Evolutionary conservation across 2,113 vertebrate species (phyloP), one percentile per base, ranked within the genome.

Genomic region (Mugil cephalus): DNA sequence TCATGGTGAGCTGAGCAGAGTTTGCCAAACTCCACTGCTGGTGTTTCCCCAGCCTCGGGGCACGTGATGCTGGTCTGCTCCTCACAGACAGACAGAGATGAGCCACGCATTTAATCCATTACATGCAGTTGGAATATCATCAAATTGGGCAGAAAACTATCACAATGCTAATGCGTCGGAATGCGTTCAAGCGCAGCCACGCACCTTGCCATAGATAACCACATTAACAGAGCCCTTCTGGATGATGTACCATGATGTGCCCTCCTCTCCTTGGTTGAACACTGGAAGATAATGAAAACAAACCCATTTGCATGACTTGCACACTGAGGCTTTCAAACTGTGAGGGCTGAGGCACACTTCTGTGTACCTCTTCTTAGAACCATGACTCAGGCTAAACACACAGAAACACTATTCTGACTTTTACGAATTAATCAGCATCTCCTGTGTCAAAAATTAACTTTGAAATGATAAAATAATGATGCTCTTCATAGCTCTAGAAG

Each of bases 201-300:
- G 8, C 59, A 92, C 98, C 97, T 99, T 99, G 86, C 98, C 98
- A 71, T 99, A 99, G 92, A 99, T 99, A 79, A 99, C 98, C 87
- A 99, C 98, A 39, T 99, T 99, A 88, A 99, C 97, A 0, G 98
- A 99, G 93, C 98, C 98, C 90, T 98, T 99, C 81, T 98, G 95
- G 88, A 99, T 98, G 93, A 99, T 99, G 92, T 99, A 99, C 98
- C 98, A 99, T 69, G 98, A 99, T 58, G 97, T 99, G 64, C 98
- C 98, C 92, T 99, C 98, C 94, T 99, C 98, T 76, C 98, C 98
- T 90, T 99, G 98, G 94, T 98, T 99, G 93, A 99, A 99, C 91
- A 99, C 97, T 99, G 83, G n/a, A 88, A 93, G 83, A 71, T 10
- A 50, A 74, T 50, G 17, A 69, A 40, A 15, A 69, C 19, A 69